phyloP scores from a whole-genome alignment of 1,140 invertebrate species.

The Aleiodes sp. region DNA sequence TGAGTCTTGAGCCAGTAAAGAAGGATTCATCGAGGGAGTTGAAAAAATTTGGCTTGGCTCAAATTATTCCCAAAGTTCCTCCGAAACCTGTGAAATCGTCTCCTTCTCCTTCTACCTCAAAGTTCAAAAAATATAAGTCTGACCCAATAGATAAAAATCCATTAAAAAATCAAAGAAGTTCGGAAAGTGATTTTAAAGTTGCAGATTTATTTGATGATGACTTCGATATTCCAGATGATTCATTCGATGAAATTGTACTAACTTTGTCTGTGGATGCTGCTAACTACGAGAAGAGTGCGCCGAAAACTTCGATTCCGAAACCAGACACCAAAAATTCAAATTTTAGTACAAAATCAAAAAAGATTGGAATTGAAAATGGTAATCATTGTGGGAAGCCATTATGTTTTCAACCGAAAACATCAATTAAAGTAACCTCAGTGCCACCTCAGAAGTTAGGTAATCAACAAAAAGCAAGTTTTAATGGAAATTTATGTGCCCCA shows the following conservation, averaged over 20 bases:
- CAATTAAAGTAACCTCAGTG: neutral
- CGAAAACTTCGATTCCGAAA: neutral
- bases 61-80: neutral
- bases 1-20: constrained; percentile 32
- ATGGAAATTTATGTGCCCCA: neutral
- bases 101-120: neutral
- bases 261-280: constrained; percentile 38
- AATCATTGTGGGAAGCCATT: too few species aligned
- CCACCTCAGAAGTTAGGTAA: neutral
- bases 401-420: neutral
- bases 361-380: neutral
- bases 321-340: neutral
- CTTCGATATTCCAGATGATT: constrained; percentile 45
- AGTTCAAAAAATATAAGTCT: constrained; percentile 21
- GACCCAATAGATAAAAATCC: neutral
- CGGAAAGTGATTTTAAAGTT: neutral
- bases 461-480: neutral
- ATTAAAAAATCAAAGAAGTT: neutral
- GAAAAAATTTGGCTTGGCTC: neutral
- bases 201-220: neutral
- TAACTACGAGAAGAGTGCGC: constrained; percentile 35
- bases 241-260: constrained; percentile 51
- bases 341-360: neutral
- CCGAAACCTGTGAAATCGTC: neutral
- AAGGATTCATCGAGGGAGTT: neutral